Evolutionary conservation across 1,140 invertebrate genomes (phyloP).

Genomic region (Drosophila arawakana): DNA sequence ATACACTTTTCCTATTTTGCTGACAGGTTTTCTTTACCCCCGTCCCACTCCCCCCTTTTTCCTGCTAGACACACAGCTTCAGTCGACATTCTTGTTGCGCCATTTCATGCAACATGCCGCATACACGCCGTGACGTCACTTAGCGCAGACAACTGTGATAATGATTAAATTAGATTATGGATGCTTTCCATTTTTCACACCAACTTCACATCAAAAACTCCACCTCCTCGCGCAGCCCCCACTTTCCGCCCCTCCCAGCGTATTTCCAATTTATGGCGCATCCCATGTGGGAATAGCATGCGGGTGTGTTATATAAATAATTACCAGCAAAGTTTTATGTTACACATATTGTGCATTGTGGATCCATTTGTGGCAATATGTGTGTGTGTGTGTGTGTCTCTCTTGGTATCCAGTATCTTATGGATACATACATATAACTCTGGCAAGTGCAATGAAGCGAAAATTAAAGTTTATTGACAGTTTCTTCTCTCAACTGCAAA

Average conservation of each 20-base stretch:
- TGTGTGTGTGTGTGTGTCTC: conserved; percentile 1
- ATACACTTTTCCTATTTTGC: conserved; percentile 78
- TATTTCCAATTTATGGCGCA: conserved; percentile 72
- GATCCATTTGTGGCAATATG: conserved; percentile 12
- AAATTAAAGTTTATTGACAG: conserved; percentile 77
- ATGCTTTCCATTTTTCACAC: conserved; percentile 82
- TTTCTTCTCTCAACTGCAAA: conserved; percentile 47
- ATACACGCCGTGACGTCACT: conserved; percentile 67
- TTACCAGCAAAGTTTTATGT: conserved; percentile 79
- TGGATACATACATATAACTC: conserved; percentile 34
- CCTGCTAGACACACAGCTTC: not conserved
- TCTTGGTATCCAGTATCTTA: conserved; percentile 25
- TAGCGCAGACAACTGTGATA: conserved; percentile 80
- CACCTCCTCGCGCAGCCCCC: not conserved
- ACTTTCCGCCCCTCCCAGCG: conserved; percentile 19
- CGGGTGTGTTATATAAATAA: conserved; percentile 75
- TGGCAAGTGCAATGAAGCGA: conserved; percentile 72
- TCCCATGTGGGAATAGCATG: conserved; percentile 71
- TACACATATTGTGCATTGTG: conserved; percentile 52
- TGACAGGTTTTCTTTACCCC: conserved; percentile 60
- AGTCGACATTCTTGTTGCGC: not conserved
- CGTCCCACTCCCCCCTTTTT: not conserved
- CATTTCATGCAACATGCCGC: conserved; percentile 48
- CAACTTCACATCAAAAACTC: conserved; percentile 48
- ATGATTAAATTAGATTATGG: conserved; percentile 83